Conservation (phyloP, 2,113 vertebrate species). For the Recurvirostra avosetta region DNA sequence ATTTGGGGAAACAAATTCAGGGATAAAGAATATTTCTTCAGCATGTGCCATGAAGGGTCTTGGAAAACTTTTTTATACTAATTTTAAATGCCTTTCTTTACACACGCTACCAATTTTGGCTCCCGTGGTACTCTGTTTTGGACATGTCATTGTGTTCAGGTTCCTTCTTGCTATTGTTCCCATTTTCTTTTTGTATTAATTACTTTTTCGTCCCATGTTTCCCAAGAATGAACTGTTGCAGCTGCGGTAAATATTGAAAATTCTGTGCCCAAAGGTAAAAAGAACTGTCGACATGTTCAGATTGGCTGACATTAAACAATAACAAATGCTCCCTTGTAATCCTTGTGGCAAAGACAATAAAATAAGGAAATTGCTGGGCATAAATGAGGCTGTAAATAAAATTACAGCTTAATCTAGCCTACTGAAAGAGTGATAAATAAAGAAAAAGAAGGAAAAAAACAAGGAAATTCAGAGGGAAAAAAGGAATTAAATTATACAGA, state of each 20-base stretch:
- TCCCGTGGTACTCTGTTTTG: not conserved
- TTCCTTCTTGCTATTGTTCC: not conserved
- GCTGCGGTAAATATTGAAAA: not conserved
- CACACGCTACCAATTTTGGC: rapidly evolving
- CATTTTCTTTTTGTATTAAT: not conserved
- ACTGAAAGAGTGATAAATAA: not conserved
- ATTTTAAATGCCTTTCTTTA: not conserved
- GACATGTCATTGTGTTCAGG: not conserved
- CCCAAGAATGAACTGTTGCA: not conserved
- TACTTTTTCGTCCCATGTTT: not conserved
- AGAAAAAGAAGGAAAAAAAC: not conserved
- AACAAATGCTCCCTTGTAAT: not conserved
- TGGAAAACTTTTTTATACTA: not conserved
- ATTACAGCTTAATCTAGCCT: not conserved
- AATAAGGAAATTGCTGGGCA: not conserved
- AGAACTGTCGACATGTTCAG: not conserved
- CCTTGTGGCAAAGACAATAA: not conserved
- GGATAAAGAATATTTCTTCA: not conserved
- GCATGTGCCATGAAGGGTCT: not conserved
- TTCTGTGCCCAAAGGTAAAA: not conserved
- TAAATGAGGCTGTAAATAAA: not conserved
- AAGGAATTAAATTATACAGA: not conserved
- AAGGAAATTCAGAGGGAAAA: not conserved
- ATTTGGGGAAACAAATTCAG: not conserved
- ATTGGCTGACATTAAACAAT: not conserved